phyloP scores from a whole-genome alignment of 2,797 vertebrate genomes.

The Silurus aristotelis region DNA sequence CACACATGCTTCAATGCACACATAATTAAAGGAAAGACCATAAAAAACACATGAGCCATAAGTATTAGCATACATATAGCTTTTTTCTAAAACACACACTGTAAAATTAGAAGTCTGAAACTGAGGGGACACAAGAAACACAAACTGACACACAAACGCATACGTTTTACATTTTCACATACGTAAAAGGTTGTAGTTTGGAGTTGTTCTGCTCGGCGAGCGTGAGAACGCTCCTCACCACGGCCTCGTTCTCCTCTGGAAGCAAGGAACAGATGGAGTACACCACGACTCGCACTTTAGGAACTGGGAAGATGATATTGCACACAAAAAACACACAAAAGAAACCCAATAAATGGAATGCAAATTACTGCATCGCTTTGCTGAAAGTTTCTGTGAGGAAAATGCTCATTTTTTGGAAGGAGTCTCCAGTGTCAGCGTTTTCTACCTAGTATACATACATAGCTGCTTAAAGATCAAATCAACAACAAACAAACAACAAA shows the following conservation, averaged over 20 bases:
- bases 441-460: no score
- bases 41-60: background rate
- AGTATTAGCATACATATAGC: conserved; percentile 16
- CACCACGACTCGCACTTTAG: conserved; percentile 76
- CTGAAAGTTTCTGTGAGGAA: background rate
- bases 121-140: background rate
- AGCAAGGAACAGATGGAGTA: conserved; percentile 86
- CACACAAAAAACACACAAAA: background rate
- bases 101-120: background rate
- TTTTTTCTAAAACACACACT: background rate
- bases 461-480: background rate
- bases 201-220: conserved; percentile 64
- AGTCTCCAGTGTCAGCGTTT: background rate
- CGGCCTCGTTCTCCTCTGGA: conserved; percentile 85
- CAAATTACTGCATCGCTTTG: background rate
- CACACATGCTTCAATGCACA: background rate
- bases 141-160: conserved; percentile 38
- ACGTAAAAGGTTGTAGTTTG: conserved; percentile 78
- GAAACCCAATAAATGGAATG: background rate
- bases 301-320: conserved; percentile 25
- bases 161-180: conserved; percentile 68
- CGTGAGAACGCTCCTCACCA: conserved; percentile 79
- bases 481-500: background rate
- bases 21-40: background rate
- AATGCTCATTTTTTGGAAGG: background rate